Conservation (phyloP, 2,113 vertebrate genomes). For the Sander lucioperca region DNA sequence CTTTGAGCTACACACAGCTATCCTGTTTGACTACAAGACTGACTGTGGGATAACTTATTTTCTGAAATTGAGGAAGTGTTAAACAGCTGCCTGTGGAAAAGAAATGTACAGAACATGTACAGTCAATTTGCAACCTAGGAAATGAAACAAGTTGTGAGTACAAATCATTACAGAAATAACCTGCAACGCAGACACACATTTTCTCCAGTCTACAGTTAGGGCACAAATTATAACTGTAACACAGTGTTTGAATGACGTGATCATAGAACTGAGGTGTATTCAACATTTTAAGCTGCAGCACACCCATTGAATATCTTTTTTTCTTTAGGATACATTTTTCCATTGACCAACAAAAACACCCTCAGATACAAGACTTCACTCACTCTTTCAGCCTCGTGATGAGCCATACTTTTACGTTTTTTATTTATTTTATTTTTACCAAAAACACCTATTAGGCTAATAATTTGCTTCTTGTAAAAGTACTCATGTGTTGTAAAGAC, state of each 20-base stretch:
- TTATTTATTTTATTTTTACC: too few species aligned
- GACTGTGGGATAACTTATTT: not conserved
- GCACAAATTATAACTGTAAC: not conserved
- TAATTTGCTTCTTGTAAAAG: too few species aligned
- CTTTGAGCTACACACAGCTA: too few species aligned
- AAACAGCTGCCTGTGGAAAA: not conserved
- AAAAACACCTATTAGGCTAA: too few species aligned
- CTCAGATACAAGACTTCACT: not conserved
- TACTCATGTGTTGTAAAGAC: too few species aligned
- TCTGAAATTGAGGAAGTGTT: not conserved
- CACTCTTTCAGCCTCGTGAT: not conserved
- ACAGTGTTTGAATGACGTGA: not conserved
- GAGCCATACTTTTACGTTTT: not conserved
- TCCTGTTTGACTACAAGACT: too few species aligned
- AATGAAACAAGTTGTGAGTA: not conserved
- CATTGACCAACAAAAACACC: conserved; percentile 11
- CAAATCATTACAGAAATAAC: not conserved
- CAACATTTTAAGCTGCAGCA: not conserved
- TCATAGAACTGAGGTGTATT: not conserved
- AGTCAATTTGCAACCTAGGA: not conserved
- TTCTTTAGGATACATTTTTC: conserved; percentile 16
- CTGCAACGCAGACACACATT: not conserved
- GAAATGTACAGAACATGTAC: not conserved
- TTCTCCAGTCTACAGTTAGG: not conserved
- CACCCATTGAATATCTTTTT: not conserved